Base-by-base conservation (phyloP, 2,797 vertebrate species). In the Chelon auratus region DNA sequence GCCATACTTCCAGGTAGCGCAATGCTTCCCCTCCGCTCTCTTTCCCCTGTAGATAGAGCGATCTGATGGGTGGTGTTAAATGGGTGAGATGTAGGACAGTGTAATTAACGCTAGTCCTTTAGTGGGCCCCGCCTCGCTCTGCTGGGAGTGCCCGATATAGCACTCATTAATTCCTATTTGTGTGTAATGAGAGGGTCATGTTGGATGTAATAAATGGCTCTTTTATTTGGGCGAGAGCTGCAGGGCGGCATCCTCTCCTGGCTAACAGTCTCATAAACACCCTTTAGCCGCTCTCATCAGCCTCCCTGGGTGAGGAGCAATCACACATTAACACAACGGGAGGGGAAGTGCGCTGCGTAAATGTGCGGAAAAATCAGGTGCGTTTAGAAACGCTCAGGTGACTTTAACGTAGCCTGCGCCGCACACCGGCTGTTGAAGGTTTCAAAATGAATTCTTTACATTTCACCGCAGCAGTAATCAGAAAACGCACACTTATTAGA, bases 111-210 rank as follows among this genome's bases (percentile, higher is more conserved):
- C 79, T 72, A 84, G 91, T 91, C 91, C 87, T 92, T 91, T 91
- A 91, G 86, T 33, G 68, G 82, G 82, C 86, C 85, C 87, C 78
- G 70, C 83, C 89, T 86, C 55, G 77, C 79, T 93, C 92, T 87
- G 24, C 80, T 85, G 93, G 93, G 93, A 93, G 84, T 13, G 65
- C 88, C 89, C 70, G 66, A 93, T 92, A 94, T 93, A 93, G 91
- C 77, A 69, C 86, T 93, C 94, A 94, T 94, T 94, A 94, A 94
- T 94, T 93, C 92, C 93, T 90, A 92, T 94, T 93, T 94, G 91
- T 92, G 92, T 84, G 88, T 94, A 94, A 94, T 93, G 91, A 94
- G 93, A 93, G 93, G 93, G 91, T 94, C 92, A 93, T 90, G 92
- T 93, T 92, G 83, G 89, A 92, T 90, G 86, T 93, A 94, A 94